A percentile compares a stretch with the other conserved stretches of the same genome.
phyloP scores from a whole-genome alignment of 2,797 vertebrate species.

The Echiichthys vipera region DNA sequence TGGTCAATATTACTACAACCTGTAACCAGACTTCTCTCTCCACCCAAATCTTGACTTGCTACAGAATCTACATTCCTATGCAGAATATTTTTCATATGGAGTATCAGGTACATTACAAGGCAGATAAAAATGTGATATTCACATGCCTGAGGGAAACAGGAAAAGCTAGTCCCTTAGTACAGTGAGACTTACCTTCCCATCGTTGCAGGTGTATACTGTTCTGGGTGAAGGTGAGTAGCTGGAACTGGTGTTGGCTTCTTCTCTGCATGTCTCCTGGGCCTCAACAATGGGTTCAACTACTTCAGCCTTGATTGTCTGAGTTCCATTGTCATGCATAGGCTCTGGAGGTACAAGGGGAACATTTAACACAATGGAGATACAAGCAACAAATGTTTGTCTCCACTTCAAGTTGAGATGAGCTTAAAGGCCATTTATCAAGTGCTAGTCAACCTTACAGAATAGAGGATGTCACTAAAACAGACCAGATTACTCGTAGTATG shows the following conservation, averaged over 20 bases:
- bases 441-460: not conserved
- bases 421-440: conserved; percentile 3
- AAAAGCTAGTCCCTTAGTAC: not conserved
- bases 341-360: conserved; percentile 52
- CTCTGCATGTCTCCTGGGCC: conserved; percentile 84
- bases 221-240: conserved; percentile 87
- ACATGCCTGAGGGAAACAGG: not conserved
- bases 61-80: no score
- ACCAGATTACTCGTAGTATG: not conserved
- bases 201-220: conserved; percentile 88
- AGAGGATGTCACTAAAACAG: not conserved
- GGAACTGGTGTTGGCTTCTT: conserved; percentile 89
- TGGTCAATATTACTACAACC: no score
- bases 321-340: conserved; percentile 88
- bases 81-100: no score
- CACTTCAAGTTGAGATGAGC: not conserved
- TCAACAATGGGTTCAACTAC: conserved; percentile 87
- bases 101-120: no score
- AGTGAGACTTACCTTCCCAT: conserved; percentile 83
- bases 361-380: conserved; percentile 7
- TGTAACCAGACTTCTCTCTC: no score
- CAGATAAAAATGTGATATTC: not conserved
- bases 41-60: no score
- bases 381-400: not conserved
- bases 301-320: conserved; percentile 90